Evolutionary conservation across 2,888 invertebrate genomes (phyloP).

Genomic region (Galeopsomyia nigrocyanea): DNA sequence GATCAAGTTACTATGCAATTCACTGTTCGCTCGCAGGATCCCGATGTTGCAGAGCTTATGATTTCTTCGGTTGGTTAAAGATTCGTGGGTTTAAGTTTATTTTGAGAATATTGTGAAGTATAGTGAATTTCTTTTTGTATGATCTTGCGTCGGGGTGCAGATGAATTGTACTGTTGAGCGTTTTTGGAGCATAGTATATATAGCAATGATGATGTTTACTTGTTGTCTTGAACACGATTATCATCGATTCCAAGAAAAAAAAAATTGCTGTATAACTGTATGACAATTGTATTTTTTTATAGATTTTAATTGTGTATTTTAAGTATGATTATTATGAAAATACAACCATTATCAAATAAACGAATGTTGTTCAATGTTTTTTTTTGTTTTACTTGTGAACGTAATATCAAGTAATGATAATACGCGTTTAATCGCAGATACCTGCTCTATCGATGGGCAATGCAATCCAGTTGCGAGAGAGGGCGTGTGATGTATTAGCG

Average conservation of each 20-base stretch:
- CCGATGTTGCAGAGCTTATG: conserved; percentile 88
- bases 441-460: background rate
- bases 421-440: background rate
- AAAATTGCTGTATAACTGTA: conserved; percentile 34
- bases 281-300: conserved; percentile 40
- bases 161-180: too few relatives aligned
- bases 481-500: too few relatives aligned
- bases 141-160: too few relatives aligned
- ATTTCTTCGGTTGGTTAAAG: conserved; percentile 86
- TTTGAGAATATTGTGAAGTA: too few relatives aligned
- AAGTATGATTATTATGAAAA: conserved; percentile 25
- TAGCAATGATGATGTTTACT: conserved; percentile 6
- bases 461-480: too few relatives aligned
- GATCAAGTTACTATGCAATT: conserved; percentile 95
- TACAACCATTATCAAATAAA: conserved; percentile 10
- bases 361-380: background rate
- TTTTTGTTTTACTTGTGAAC: too few relatives aligned
- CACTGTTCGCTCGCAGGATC: conserved; percentile 88
- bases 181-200: background rate
- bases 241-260: conserved; percentile 34
- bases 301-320: conserved; percentile 31
- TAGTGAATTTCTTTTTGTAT: too few relatives aligned
- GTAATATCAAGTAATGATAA: too few relatives aligned
- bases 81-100: background rate
- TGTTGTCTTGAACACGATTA: conserved; percentile 19